Conservation (phyloP, 2,113 vertebrate species). For the Prochilodus magdalenae region DNA sequence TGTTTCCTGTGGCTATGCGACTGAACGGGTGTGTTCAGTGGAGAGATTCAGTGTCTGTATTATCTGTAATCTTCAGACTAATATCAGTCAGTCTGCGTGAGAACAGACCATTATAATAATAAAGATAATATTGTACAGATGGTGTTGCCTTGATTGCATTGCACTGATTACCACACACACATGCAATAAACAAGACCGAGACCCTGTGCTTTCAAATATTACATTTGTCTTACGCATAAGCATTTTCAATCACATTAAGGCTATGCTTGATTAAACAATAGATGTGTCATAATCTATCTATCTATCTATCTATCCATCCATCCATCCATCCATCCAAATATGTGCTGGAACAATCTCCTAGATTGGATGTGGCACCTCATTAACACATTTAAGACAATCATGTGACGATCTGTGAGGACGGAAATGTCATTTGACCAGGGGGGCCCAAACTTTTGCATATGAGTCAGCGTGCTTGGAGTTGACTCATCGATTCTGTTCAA, state of each 20-base stretch:
- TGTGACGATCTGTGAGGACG: no score
- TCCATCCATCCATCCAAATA: no score
- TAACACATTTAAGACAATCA: no score
- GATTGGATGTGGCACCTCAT: no score
- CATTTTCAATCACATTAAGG: not conserved
- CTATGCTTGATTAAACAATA: slow-evolving; percentile 26
- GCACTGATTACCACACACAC: slow-evolving; percentile 1
- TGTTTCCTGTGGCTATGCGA: slow-evolving; percentile 28
- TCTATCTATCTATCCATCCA: no score
- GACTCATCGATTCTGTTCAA: no score
- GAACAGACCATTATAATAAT: slow-evolving; percentile 30
- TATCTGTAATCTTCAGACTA: not conserved
- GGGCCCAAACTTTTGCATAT: no score
- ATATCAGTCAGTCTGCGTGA: slow-evolving; percentile 7
- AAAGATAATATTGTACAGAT: slow-evolving; percentile 21
- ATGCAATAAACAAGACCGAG: slow-evolving; percentile 15
- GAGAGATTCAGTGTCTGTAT: slow-evolving; percentile 1
- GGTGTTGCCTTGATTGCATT: slow-evolving; percentile 25
- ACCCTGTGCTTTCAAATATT: slow-evolving; percentile 26
- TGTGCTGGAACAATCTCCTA: no score
- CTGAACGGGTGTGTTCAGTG: slow-evolving; percentile 28
- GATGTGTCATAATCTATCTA: slow-evolving; percentile 1
- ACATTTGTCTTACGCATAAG: no score
- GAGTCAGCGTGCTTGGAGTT: no score
- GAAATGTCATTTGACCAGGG: no score